phyloP scores from a whole-genome alignment of 2,113 vertebrate species.

The Microcebus lehilahytsara region DNA sequence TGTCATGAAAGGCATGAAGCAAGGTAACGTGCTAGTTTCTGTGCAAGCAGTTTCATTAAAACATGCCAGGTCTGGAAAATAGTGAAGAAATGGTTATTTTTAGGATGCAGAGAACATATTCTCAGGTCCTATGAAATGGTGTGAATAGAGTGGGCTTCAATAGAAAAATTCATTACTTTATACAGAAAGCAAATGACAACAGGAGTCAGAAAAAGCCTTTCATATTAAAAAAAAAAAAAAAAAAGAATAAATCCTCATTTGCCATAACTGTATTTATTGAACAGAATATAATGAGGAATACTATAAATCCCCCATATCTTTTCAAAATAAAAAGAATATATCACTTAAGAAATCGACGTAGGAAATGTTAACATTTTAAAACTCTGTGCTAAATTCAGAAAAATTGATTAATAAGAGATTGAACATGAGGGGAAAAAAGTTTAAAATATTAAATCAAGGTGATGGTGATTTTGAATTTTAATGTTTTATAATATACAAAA shows the following conservation, averaged over 20 bases:
- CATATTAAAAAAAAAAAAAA: slow-evolving; percentile 39
- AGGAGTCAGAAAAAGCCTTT: not conserved
- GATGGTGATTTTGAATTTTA: not conserved
- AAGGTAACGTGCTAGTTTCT: slow-evolving; percentile 47
- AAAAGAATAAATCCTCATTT: not conserved
- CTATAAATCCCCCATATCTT: not conserved
- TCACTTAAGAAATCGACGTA: not conserved
- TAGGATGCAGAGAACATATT: slow-evolving; percentile 51
- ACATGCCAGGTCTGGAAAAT: slow-evolving; percentile 69
- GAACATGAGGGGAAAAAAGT: not conserved
- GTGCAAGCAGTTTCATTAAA: slow-evolving; percentile 71
- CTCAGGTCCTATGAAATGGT: slow-evolving; percentile 36
- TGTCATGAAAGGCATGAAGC: slow-evolving; percentile 54
- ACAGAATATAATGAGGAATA: not conserved
- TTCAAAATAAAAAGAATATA: not conserved
- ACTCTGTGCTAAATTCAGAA: not conserved
- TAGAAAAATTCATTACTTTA: slow-evolving; percentile 40
- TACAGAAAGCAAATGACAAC: slow-evolving; percentile 35
- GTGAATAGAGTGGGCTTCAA: slow-evolving; percentile 42
- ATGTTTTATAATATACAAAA: slow-evolving; percentile 1
- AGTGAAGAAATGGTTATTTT: slow-evolving; percentile 64
- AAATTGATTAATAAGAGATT: not conserved
- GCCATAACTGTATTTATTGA: not conserved
- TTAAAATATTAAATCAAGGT: slow-evolving; percentile 26
- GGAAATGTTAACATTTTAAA: not conserved